These are phyloP conservation scores for Bombus cullumanus DNA, from an alignment of 1,140 invertebrate species.

Conservation along the genomic window DNA sequence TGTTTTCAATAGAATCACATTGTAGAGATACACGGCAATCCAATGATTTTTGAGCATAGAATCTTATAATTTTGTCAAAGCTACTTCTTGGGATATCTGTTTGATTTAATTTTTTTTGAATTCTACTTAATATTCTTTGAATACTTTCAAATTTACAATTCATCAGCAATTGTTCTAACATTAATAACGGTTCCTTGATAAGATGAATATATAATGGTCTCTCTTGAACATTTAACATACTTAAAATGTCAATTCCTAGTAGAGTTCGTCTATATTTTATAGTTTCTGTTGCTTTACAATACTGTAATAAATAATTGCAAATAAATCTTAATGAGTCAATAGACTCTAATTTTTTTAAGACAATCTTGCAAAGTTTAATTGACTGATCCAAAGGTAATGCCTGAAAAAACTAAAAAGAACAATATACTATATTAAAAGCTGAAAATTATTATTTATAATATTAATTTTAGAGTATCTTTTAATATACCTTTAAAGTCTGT, in stretches of 20 bases:
- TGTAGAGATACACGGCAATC: conserved; percentile 86
- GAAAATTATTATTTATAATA: conserved; percentile 14
- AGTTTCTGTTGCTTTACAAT: conserved; percentile 78
- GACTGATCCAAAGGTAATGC: conserved; percentile 83
- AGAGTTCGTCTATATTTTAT: conserved; percentile 83
- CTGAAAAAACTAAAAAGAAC: conserved; percentile 78
- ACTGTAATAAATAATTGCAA: conserved; percentile 84
- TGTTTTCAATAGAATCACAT: conserved; percentile 77
- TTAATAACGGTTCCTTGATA: conserved; percentile 86
- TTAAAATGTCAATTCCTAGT: conserved; percentile 85
- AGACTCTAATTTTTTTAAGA: conserved; percentile 86
- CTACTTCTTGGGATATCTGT: conserved; percentile 80
- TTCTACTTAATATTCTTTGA: conserved; percentile 81
- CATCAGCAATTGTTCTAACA: conserved; percentile 90
- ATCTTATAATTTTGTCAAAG: conserved; percentile 87
- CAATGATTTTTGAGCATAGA: conserved; percentile 89
- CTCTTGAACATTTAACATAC: conserved; percentile 83
- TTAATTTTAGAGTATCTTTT: conserved; percentile 58
- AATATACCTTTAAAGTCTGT: conserved; percentile 72
- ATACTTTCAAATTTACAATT: conserved; percentile 88
- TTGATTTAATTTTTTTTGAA: conserved; percentile 65
- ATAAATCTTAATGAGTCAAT: conserved; percentile 85
- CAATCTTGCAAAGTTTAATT: conserved; percentile 84
- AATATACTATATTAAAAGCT: conserved; percentile 53
- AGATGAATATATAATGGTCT: conserved; percentile 85